These are phyloP conservation scores for Pseudoips prasinana DNA, from an alignment of 2,888 invertebrate species.

Conservation along the genomic window DNA sequence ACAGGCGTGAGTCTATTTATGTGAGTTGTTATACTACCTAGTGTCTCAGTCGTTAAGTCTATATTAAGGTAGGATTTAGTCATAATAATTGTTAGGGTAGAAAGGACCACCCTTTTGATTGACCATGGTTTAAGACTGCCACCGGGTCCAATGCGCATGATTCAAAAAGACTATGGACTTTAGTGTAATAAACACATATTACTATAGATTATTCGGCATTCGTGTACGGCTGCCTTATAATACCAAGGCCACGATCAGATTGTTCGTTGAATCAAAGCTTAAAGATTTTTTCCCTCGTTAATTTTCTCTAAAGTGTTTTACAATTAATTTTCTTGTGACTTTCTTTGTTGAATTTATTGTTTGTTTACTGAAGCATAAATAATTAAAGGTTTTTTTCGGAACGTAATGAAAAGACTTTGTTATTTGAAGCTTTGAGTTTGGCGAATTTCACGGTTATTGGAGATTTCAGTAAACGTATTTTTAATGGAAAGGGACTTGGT, in stretches of 20 bases:
- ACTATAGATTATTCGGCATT: background rate
- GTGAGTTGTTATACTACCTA: too few species aligned
- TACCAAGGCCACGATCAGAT: slow-evolving; percentile 29
- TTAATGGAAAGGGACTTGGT: too few species aligned
- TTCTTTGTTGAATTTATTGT: slow-evolving; percentile 27
- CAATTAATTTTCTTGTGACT: slow-evolving; percentile 35
- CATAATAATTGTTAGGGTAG: too few species aligned
- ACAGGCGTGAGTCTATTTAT: too few species aligned
- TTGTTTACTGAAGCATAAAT: slow-evolving; percentile 21
- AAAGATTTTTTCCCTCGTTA: slow-evolving; percentile 31
- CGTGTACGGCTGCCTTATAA: background rate
- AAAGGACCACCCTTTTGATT: too few species aligned
- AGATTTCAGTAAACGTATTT: too few species aligned
- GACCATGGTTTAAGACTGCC: too few species aligned
- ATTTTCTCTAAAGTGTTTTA: slow-evolving; percentile 34
- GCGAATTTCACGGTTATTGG: background rate
- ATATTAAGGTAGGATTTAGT: too few species aligned
- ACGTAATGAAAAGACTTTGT: background rate
- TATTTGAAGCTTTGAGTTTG: slow-evolving; percentile 4
- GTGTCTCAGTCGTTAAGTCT: too few species aligned
- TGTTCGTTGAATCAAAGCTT: slow-evolving; percentile 32
- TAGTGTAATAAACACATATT: too few species aligned
- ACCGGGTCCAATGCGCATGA: too few species aligned
- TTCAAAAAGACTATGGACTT: too few species aligned
- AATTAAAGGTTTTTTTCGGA: slow-evolving; percentile 13